Evolutionary conservation across 2,888 invertebrate species (phyloP), one percentile per base, ranked within the genome.

Genomic region (Eupsilia transversa): DNA sequence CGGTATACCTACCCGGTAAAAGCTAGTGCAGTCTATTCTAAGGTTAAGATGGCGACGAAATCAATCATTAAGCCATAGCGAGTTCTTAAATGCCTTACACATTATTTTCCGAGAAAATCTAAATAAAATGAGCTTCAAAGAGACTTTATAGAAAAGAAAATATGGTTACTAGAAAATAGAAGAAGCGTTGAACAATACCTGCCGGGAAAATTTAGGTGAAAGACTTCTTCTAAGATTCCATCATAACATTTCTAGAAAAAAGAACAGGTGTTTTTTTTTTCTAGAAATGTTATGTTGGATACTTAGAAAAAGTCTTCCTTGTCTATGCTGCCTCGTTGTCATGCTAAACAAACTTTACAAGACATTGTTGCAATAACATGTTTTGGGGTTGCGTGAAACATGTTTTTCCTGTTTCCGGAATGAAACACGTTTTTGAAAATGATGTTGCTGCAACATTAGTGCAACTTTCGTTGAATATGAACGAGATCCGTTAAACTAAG

Each of bases 401-500:
- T 67, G 12, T 70, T n/a, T 7, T 38, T 70, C 3, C 17, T 12
- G 59, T 38, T 38, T 59, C 23, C 27, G 17, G 17, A 23, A 30
- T 14, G 10, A n/a, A 43, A 43, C 17, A 41, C 41, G 10, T 33
- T 7, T 27, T 35, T 0, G 3, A 72, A 54, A 41, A 56, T 43
- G 6, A 33, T 30, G 6, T 78, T 70, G 30, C 35, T 38, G n/a
- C 27, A 33, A 43, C 3, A 59, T n/a, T 46, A 12, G 14, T 30
- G 30, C 3, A 43, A 54, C 23, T 38, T 71, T 54, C 30, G 17
- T 49, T 67, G 9, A 46, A n/a, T 2, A n/a, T 20, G 20, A 83
- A 84, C 57, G 14, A 73, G 41, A 63, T 41, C 60, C 65, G 33
- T 27, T 72, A 80, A 83, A 85, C 82, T 76, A 72, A 77, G 80